phyloP scores from a whole-genome alignment of 2,888 invertebrate genomes.

The Lithophane semibrunnea region DNA sequence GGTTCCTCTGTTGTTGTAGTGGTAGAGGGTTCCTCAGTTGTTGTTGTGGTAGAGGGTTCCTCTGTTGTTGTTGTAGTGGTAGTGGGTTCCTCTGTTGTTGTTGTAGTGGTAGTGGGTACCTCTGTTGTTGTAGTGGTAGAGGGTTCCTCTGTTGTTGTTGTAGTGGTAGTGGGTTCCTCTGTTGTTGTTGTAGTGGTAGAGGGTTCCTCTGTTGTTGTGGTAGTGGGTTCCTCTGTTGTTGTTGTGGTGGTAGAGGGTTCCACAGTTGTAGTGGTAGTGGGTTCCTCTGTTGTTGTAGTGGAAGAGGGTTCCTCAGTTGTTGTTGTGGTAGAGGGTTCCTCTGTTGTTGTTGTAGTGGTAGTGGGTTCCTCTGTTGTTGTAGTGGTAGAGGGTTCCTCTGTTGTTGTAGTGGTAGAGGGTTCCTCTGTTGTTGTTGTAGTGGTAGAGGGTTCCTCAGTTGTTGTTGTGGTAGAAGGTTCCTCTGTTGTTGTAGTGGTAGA shows the following conservation, averaged over 20 bases:
- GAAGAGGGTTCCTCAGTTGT: background rate
- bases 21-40: background rate
- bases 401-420: background rate
- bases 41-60: too few species aligned
- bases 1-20: background rate
- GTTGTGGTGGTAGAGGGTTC: background rate
- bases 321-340: background rate
- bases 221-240: background rate
- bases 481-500: constrained; percentile 24
- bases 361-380: constrained; percentile 17
- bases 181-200: background rate
- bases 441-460: background rate
- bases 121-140: background rate
- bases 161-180: background rate
- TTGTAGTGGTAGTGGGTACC: background rate
- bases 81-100: background rate
- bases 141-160: background rate
- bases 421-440: constrained; percentile 1
- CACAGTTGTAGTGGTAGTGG: background rate
- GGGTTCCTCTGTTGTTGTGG: background rate
- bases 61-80: background rate
- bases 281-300: background rate
- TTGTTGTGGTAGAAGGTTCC: constrained; percentile 9
- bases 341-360: background rate
- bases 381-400: background rate